Base-by-base conservation (phyloP, 1,140 invertebrate species). In the Antheraea mylitta region DNA sequence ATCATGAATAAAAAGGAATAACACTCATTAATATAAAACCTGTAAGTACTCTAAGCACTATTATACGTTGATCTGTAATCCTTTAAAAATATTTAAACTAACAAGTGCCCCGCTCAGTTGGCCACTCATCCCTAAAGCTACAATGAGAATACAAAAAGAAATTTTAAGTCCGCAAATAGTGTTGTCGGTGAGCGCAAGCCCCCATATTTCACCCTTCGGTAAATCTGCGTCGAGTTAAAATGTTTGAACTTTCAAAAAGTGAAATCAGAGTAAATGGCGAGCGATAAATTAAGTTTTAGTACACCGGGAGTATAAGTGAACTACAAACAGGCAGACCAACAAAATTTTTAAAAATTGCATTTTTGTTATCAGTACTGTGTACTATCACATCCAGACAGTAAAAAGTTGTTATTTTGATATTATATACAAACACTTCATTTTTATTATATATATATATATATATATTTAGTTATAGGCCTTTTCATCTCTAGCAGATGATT, bases 181-280 rank as follows among this genome's bases (percentile, higher is more conserved):
- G 62, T 67, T 71, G 64, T 68, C 68, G 64, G 72, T 64, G 75
- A 73, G 42, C 7, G 64, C 58, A 48, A 63, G 75, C 70, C 65
- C 30, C 70, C 78, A 89, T 85, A 86, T 86, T 88, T 86, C 82
- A 88, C 83, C 86, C 84, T 83, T 80, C 80, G 67, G 64, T 77
- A 53, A 53, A 53, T n/a, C 45, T 16, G 45, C 69, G 76, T 68
- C 80, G 75, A 77, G 78, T 77, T 78, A 77, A 83, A 87, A 87
- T 81, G 82, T 83, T 88, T 85, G 76, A 86, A 87, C 76, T 82
- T 85, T 77, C 71, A 76, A 76, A 84, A 80, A 79, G 77, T 80
- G 79, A 76, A 83, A 82, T 80, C 81, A 81, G 83, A 79, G 82
- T 78, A 81, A 82, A 73, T 83, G 69, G 71, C 30, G 64, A 74